Evolutionary conservation across 2,888 invertebrate species (phyloP).

Genomic region (Apamea sordens): DNA sequence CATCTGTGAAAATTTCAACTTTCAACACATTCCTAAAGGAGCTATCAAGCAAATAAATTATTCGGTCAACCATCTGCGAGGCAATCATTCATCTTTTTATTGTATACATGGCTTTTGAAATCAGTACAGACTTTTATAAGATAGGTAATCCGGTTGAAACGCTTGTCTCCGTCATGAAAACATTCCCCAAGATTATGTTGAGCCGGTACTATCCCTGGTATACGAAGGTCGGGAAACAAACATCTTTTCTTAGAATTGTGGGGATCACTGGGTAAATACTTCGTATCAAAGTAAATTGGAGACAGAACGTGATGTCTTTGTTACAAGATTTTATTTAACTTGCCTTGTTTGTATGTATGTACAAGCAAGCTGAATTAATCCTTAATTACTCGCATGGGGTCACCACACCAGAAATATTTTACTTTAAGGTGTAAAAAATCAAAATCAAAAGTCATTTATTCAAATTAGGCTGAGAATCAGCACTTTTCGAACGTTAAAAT

Average conservation of each 20-base stretch:
- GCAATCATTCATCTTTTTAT: neutral
- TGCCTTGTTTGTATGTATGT: neutral
- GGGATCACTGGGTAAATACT: slow-evolving; percentile 3
- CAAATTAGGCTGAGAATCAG: no score
- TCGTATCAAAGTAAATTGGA: neutral
- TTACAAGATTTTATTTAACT: slow-evolving; percentile 1
- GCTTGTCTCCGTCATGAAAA: neutral
- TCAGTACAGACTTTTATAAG: neutral
- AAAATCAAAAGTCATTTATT: no score
- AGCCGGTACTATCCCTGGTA: neutral
- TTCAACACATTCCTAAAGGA: neutral
- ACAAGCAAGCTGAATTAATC: neutral
- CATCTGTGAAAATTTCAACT: no score
- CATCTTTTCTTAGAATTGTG: slow-evolving; percentile 15
- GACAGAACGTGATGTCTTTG: neutral
- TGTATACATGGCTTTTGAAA: neutral
- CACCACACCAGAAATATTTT: no score
- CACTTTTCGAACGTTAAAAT: no score
- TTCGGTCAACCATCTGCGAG: neutral
- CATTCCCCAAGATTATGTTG: neutral
- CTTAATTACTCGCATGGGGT: no score
- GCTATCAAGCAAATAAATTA: neutral
- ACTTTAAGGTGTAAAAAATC: no score
- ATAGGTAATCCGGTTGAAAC: neutral
- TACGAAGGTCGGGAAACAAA: slow-evolving; percentile 5